Conservation (phyloP, 2,797 vertebrate species). For the Petrocephalus sullivani region DNA sequence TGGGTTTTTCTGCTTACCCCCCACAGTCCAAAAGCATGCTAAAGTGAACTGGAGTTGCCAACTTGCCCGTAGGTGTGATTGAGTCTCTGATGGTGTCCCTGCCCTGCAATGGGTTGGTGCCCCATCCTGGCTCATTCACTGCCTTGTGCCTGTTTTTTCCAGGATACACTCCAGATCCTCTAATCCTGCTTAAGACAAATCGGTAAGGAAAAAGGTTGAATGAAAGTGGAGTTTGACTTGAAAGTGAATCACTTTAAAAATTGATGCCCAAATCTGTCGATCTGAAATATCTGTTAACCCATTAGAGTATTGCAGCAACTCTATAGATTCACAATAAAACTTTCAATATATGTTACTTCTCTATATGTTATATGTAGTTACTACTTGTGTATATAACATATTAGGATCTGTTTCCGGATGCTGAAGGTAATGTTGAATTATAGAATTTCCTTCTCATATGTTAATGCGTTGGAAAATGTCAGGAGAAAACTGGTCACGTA, state of each 20-base stretch:
- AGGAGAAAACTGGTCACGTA: neutral
- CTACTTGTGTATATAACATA: neutral
- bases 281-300: neutral
- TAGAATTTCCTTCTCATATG: neutral
- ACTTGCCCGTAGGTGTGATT: neutral
- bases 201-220: neutral
- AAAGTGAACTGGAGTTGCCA: neutral
- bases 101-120: neutral
- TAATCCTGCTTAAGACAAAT: neutral
- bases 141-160: neutral
- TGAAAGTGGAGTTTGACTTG: neutral
- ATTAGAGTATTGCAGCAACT: neutral
- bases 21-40: neutral
- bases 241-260: neutral
- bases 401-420: neutral
- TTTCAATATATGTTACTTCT: too few relatives aligned
- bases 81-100: neutral
- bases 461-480: neutral
- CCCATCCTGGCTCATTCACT: neutral
- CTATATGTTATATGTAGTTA: neutral
- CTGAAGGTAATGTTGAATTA: neutral
- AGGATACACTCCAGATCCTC: neutral
- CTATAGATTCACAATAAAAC: neutral
- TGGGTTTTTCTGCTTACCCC: neutral
- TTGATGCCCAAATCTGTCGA: neutral